A percentile compares a stretch with the other conserved stretches of the same genome.
Evolutionary conservation across 2,888 invertebrate species (phyloP).

Genomic region (Diaperis boleti): DNA sequence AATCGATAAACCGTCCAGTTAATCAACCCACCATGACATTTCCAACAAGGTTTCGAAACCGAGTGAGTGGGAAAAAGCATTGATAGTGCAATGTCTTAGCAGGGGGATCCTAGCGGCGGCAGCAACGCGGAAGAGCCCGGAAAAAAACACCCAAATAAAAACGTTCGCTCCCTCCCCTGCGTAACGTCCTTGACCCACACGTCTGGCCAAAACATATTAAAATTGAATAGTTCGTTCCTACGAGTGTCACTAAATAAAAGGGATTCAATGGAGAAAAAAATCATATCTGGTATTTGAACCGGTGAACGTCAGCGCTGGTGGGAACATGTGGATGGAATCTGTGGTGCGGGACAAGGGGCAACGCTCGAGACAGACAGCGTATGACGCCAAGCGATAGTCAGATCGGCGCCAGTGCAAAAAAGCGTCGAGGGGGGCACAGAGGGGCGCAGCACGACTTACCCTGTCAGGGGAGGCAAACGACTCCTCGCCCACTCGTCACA

Average conservation of each 20-base stretch:
- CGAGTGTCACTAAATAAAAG: not conserved
- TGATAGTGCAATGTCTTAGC: not conserved
- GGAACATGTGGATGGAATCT: slow-evolving; percentile 52
- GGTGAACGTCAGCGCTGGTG: slow-evolving; percentile 19
- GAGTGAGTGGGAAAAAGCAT: not conserved
- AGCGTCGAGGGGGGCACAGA: slow-evolving; percentile 46
- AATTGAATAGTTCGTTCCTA: not conserved
- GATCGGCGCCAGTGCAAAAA: slow-evolving; percentile 67
- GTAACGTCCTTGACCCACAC: slow-evolving; percentile 27
- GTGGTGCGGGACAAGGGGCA: slow-evolving; percentile 57
- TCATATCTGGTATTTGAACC: slow-evolving; percentile 14
- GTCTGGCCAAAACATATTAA: slow-evolving; percentile 21
- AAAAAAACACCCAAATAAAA: slow-evolving; percentile 19
- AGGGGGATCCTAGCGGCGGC: not conserved
- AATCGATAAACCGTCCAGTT: not conserved
- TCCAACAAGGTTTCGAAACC: not conserved
- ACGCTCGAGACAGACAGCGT: slow-evolving; percentile 64
- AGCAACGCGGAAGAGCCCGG: not conserved
- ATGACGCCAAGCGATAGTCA: slow-evolving; percentile 68
- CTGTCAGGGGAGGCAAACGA: slow-evolving; percentile 49
- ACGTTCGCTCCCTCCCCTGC: slow-evolving; percentile 8
- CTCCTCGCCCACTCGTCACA: slow-evolving; percentile 49
- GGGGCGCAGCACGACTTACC: slow-evolving; percentile 46
- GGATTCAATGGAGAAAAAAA: not conserved
- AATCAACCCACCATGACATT: not conserved